Percentiles rank a stretch among this genome's conserved stretches.
Conservation (phyloP, 2,113 vertebrate genomes). For the Cisticola juncidis region DNA sequence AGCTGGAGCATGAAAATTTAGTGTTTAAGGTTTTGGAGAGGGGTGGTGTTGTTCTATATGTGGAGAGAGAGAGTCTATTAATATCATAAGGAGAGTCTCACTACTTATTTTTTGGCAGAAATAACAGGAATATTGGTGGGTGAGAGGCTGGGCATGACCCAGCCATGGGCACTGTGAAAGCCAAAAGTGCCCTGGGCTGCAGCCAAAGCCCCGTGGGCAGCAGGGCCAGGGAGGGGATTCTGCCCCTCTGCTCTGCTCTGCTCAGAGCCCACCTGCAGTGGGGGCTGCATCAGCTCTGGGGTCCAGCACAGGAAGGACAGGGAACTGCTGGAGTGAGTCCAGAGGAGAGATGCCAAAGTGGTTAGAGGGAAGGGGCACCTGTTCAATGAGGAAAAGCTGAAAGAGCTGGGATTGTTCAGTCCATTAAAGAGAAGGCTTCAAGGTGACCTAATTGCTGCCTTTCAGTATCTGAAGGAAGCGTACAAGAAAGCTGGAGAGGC, state of each 20-base stretch:
- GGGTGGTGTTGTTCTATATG: rapidly evolving
- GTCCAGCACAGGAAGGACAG: rapidly evolving
- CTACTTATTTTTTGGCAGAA: background rate
- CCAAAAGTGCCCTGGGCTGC: background rate
- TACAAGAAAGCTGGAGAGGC: background rate
- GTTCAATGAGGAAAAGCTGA: background rate
- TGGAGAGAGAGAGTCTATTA: background rate
- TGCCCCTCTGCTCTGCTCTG: background rate
- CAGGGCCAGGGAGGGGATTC: background rate
- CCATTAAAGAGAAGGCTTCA: background rate
- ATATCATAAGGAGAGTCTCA: background rate
- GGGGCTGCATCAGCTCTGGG: background rate
- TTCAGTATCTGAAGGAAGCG: background rate
- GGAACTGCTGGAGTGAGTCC: rapidly evolving
- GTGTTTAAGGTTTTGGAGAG: background rate
- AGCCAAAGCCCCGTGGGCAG: background rate
- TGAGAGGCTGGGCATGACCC: background rate
- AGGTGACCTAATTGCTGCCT: background rate
- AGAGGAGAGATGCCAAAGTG: background rate
- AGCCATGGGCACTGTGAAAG: background rate
- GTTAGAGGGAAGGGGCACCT: background rate
- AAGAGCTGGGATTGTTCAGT: background rate
- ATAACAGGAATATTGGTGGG: background rate
- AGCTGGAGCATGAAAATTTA: background rate
- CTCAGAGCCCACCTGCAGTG: background rate